Base-by-base conservation (phyloP, 2,888 invertebrate genomes). In the Phyllotreta cruciferae region DNA sequence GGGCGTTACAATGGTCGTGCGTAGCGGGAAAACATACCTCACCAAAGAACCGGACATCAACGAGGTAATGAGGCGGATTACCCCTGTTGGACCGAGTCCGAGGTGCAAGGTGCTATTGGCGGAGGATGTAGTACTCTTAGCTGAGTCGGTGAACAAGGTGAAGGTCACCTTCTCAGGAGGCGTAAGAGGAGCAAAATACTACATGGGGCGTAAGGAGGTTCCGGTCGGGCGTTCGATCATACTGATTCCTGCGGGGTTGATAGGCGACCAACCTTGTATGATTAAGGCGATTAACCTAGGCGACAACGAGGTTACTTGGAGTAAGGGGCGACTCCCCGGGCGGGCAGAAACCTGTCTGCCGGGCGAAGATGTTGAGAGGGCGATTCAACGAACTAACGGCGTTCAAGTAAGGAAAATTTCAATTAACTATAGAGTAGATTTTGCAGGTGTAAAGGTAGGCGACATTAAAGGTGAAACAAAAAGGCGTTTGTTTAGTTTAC, bases 161-260 rank as follows among this genome's bases (percentile, higher is more conserved):
- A 24, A 24, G 24, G 24, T 24, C 24, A 24, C 24, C 24, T 24
- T 24, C 24, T 45, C 13, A 5, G 8, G 8, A 8, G 53, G 53
- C 37, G 9, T 35, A 8, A 38, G 38, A 37, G 37, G 37, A 7
- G 35, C 53, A 34, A 53, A 8, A 7, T 53, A 37, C 14, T 35
- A 10, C 10, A 36, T 10, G 9, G 10, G 38, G 6, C 2, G n/a
- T 7, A 53, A 53, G 6, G 11, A 36, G 38, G 10, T 36, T 14
- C 53, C 37, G 10, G 38, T 7, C 7, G 53, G 37, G 14, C 36
- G 38, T 37, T 53, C 38, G 11, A 53, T 37, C 36, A 37, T 53
- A 37, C 1, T 24, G 24, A 24, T 24, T 4, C 53, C 10, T 3
- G 45, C 10, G 45, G n/a, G 13, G 1, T 11, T 45, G 37, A 37